Conservation (phyloP, 2,888 invertebrate genomes). For the Entomobrya multifasciata region DNA sequence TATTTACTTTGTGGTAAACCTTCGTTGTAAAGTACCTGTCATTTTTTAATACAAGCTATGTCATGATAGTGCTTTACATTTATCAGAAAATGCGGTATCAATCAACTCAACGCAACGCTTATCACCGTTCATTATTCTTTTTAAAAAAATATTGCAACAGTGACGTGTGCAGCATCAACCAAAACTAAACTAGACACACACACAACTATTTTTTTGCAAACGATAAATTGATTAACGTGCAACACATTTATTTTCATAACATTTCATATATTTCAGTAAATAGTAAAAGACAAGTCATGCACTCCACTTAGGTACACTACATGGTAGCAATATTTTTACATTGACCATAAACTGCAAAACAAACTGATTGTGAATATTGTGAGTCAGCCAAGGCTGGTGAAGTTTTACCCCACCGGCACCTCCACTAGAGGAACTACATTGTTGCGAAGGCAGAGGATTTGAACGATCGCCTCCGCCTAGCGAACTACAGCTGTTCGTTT, state of each 20-base stretch:
- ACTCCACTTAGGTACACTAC: not conserved
- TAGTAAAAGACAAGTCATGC: not conserved
- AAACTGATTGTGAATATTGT: too few relatives aligned
- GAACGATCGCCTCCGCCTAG: too few relatives aligned
- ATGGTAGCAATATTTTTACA: not conserved
- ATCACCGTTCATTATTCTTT: not conserved
- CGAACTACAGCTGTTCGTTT: too few relatives aligned
- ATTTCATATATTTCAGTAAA: not conserved
- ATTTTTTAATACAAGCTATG: not conserved
- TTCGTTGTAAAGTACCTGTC: not conserved
- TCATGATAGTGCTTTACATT: not conserved
- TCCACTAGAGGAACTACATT: too few relatives aligned
- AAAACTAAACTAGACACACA: not conserved
- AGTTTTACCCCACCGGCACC: too few relatives aligned
- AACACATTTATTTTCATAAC: slow-evolving; percentile 16
- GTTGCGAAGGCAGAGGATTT: too few relatives aligned
- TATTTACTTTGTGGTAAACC: slow-evolving; percentile 1
- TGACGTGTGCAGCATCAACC: slow-evolving; percentile 1
- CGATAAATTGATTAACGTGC: not conserved
- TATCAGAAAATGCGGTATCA: not conserved
- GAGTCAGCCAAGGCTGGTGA: slow-evolving; percentile 20
- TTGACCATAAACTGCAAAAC: not conserved
- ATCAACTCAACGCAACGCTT: too few relatives aligned
- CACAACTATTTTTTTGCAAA: not conserved
- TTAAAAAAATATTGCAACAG: slow-evolving; percentile 1